Conservation (phyloP, 2,113 vertebrate species). For the Tinamus guttatus region DNA sequence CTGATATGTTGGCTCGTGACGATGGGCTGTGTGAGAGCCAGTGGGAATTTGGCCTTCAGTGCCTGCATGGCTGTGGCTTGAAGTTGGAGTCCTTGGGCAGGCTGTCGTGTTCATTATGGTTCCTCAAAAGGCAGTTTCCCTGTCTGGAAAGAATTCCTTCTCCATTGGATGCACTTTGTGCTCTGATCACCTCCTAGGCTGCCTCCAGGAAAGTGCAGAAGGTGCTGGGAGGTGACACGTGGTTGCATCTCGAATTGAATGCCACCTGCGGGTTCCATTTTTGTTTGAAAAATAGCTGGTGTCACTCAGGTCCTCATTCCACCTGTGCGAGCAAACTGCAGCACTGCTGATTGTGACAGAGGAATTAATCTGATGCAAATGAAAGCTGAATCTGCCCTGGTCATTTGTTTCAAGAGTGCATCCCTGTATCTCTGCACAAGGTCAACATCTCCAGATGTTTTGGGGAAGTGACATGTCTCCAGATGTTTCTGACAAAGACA, state of each 20-base stretch:
- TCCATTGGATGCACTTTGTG: not conserved
- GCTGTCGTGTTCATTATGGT: not conserved
- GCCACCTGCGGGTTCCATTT: not conserved
- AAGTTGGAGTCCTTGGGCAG: not conserved
- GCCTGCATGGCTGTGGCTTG: not conserved
- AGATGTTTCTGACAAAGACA: not conserved
- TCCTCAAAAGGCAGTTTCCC: not conserved
- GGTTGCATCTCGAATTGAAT: not conserved
- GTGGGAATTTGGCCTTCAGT: too few relatives aligned
- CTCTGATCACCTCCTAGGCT: not conserved
- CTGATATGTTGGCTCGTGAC: not conserved
- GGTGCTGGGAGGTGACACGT: not conserved
- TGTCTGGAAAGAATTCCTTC: not conserved
- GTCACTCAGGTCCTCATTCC: not conserved
- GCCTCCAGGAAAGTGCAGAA: not conserved
- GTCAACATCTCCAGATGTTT: not conserved
- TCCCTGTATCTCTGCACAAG: fast-evolving
- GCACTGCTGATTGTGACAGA: not conserved
- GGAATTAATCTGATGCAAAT: not conserved
- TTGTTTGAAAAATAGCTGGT: not conserved
- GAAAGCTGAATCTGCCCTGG: not conserved
- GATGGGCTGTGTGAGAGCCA: not conserved
- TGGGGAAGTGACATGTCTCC: not conserved
- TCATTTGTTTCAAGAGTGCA: not conserved
- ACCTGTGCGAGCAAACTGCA: fast-evolving